Evolutionary conservation across 2,113 vertebrate species (phyloP), one percentile per base, ranked within the genome.

Genomic region (Polypterus bichir): DNA sequence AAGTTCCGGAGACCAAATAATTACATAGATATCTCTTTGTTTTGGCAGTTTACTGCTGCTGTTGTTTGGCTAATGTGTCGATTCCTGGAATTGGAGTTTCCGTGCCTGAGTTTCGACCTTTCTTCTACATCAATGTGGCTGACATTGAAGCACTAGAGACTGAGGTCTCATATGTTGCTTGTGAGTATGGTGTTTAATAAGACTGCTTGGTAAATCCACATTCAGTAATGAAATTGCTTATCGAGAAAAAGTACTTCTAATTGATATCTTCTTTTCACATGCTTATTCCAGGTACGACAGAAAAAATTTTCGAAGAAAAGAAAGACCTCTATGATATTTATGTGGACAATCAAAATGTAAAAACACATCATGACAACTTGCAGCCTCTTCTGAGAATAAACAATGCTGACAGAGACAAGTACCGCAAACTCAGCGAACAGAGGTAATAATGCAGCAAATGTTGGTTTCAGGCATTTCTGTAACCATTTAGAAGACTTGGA

Each of bases 221-320:
- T 52, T 52, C 3, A 8, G 51, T 52, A 52, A 52, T 52, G 51
- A 3, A 52, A 10, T 52, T 52, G 4, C 51, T 27, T 27, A 27
- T 27, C 27, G 27, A 27, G 27, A 27, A 27, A 27, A 27, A 27
- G 45, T 48, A 45, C 7, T 55, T 54, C n/a, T 6, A 3, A 46
- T 47, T 57, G 27, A 27, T 57, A 5, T 71, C 3, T 27, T 27
- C 27, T 27, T 27, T 27, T 27, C 2, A 27, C 27, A 27, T 27
- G 27, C 27, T 69, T 63, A 65, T 61, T 66, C 0, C 71, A 97
- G 94, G 96, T 78, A 98, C 96, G 58, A 98, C 94, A 2, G 94
- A 98, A 83, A 98, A 97, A 84, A 97, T 98, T 49, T 98, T 98
- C 54, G 93, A 97, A 80, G 91, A 97, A 68, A 98, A 98, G 71